phyloP scores from a whole-genome alignment of 2,797 vertebrate genomes.

The Loris lydekkerianus region DNA sequence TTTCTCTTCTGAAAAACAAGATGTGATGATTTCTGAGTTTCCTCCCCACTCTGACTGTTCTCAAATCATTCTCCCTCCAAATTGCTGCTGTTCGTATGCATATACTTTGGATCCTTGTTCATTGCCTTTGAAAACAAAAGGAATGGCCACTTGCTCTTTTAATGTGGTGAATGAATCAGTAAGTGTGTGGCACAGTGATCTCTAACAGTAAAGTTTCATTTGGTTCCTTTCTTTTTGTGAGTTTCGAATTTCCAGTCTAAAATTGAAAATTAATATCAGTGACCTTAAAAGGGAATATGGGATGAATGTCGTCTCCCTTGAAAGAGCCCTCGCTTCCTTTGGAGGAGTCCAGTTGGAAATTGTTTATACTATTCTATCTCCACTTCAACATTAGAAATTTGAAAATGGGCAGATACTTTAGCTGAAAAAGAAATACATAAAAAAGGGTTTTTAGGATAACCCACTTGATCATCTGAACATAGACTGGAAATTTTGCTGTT shows the following conservation, averaged over 20 bases:
- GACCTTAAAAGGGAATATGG: conserved; percentile 28
- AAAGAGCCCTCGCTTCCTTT: background rate
- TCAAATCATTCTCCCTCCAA: background rate
- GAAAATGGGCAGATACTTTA: background rate
- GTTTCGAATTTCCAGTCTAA: conserved; percentile 21
- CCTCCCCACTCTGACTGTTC: background rate
- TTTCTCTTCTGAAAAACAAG: conserved; percentile 12
- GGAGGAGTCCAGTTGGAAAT: background rate
- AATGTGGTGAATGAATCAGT: background rate
- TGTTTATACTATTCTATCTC: background rate
- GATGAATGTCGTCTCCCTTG: background rate
- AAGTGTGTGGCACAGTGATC: background rate
- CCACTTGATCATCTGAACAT: background rate
- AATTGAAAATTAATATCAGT: conserved; percentile 54
- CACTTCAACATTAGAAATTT: background rate
- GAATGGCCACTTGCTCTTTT: background rate
- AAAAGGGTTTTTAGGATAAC: background rate
- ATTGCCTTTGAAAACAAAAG: background rate
- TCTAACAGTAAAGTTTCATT: background rate
- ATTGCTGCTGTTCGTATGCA: background rate
- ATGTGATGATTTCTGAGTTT: background rate
- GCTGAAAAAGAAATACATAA: background rate
- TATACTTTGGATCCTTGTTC: background rate
- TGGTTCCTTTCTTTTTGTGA: conserved; percentile 7
- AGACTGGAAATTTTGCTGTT: background rate